phyloP scores from a whole-genome alignment of 1,140 invertebrate genomes.

The Lineus longissimus region DNA sequence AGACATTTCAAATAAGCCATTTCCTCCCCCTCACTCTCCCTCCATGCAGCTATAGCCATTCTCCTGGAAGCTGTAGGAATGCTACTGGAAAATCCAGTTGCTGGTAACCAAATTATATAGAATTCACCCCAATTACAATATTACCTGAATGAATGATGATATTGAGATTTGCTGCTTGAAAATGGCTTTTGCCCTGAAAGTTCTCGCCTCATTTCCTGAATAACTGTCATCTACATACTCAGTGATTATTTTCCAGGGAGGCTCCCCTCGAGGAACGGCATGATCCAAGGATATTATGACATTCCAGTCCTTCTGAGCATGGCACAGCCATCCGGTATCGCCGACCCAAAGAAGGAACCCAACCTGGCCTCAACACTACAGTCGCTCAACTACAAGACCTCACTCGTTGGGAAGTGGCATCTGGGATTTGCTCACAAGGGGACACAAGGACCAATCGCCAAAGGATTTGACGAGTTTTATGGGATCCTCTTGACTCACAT shows the following conservation, averaged over 20 bases:
- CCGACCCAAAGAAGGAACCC: conserved; percentile 9
- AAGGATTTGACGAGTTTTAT: conserved; percentile 58
- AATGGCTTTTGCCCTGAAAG: too few relatives aligned
- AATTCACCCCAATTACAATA: too few relatives aligned
- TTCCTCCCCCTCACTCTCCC: too few relatives aligned
- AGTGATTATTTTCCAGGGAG: not conserved
- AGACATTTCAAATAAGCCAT: too few relatives aligned
- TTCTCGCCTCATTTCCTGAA: too few relatives aligned
- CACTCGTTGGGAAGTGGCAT: conserved; percentile 54
- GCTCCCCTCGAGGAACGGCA: not conserved
- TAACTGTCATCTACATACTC: not conserved
- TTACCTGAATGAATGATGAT: too few relatives aligned
- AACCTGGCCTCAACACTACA: not conserved
- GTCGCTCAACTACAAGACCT: not conserved
- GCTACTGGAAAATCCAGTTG: too few relatives aligned
- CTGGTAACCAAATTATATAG: too few relatives aligned
- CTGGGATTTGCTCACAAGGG: conserved; percentile 47
- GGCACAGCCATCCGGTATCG: not conserved
- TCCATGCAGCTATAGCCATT: too few relatives aligned
- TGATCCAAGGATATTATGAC: not conserved
- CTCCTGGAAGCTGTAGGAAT: too few relatives aligned
- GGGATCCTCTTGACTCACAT: conserved; percentile 54
- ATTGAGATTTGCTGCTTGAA: too few relatives aligned
- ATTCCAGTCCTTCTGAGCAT: not conserved
- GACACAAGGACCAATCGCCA: conserved; percentile 52